Evolutionary conservation across 2,113 vertebrate genomes (phyloP).

Genomic region (Sakesphorus luctuosus): DNA sequence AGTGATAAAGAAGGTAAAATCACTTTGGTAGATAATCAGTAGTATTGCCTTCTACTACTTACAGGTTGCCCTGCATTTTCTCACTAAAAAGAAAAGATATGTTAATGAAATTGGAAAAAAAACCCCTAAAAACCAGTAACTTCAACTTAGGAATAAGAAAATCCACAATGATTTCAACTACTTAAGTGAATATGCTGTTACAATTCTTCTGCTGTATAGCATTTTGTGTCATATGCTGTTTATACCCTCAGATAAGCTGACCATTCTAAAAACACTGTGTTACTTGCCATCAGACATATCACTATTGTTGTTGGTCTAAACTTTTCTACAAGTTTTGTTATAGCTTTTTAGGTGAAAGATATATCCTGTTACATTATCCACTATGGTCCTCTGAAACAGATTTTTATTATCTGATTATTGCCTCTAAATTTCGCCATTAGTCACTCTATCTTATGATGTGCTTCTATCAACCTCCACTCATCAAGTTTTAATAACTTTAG

Average conservation of each 20-base stretch:
- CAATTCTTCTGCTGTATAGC: not conserved
- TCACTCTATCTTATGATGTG: not conserved
- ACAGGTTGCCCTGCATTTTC: not conserved
- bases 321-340: constrained; percentile 1
- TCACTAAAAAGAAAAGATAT: not conserved
- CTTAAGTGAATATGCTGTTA: not conserved
- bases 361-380: not conserved
- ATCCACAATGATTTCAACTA: not conserved
- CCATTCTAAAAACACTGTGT: not conserved
- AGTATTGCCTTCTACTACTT: not conserved
- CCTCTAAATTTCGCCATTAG: constrained; percentile 25
- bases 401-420: not conserved
- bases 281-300: not conserved
- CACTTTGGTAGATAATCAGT: not conserved
- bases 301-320: not conserved
- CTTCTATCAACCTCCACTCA: not conserved
- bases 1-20: not conserved
- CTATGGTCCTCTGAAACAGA: not conserved
- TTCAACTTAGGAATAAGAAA: not conserved
- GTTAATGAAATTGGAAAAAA: not conserved
- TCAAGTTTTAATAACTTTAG: constrained; percentile 36
- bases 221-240: not conserved
- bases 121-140: fast-evolving
- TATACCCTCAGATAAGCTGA: not conserved
- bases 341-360: not conserved